Base-by-base conservation (phyloP, 2,797 vertebrate genomes). In the Alcedo quadribrachys region DNA sequence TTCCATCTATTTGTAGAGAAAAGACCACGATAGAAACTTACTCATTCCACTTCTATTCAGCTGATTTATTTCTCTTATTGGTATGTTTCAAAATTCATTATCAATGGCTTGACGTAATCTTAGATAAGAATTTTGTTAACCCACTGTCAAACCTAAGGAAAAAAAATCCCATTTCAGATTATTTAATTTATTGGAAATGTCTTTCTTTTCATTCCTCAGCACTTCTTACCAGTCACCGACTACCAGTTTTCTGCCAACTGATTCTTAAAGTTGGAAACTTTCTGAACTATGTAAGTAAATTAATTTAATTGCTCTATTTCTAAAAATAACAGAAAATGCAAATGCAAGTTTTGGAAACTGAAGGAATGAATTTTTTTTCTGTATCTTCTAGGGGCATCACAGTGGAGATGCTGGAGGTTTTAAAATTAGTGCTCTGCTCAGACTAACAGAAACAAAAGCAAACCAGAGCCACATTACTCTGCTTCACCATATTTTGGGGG, bases 241-340 rank as follows among this genome's bases (percentile, higher is more conserved):
- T 99, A 88, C 98, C 98, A 8, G 60, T 97, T 90, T 99, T 99
- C 97, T 99, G 99, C 96, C 98, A 97, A 81, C 93, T 99, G 87
- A 98, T 99, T 95, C 98, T 99, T 32, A 98, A 98, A 69, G 98
- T 99, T 22, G 99, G 99, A 83, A 99, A 99, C 97, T 99, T 99
- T 90, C 98, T 99, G 81, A 99, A 99, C 93, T 99, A 99, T 12
- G 99, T 99, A 97, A 98, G 98, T 96, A 94, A 88, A 65, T 11
- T 1, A 0, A 55, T 90, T 53, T 84, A 53, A 48, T 76, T 55
- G 10, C 2, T 81, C 0, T 53, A n/a, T 67, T 83, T 68, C 46
- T 74, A 50, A 90, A 73, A 35, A 85, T 40, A 68, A 50, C 15
- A 68, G 43, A 85, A 91, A 86, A 89, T 42, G 32, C 18, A 76